These are phyloP conservation scores for Muscicapa comitata DNA, from an alignment of 2,797 vertebrate species.

Conservation along the genomic window DNA sequence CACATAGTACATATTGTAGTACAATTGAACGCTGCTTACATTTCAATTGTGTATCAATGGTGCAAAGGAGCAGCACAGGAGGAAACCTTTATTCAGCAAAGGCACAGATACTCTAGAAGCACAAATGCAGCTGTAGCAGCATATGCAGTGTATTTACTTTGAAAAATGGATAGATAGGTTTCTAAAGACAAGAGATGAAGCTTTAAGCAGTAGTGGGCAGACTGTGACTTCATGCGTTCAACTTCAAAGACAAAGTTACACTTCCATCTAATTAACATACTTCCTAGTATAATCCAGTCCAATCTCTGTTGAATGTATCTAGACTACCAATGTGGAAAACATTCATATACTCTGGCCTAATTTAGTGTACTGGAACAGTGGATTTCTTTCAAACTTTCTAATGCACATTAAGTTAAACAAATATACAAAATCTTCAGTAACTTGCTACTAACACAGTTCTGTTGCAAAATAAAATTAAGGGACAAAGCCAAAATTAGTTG, in stretches of 20 bases:
- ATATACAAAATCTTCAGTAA: not conserved
- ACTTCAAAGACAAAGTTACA: not conserved
- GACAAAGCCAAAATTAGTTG: not conserved
- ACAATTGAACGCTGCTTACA: not conserved
- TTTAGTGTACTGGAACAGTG: not conserved
- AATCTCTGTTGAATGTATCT: not conserved
- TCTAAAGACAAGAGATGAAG: not conserved
- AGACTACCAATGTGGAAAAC: not conserved
- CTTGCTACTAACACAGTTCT: not conserved
- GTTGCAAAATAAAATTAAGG: not conserved
- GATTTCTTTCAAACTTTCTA: not conserved
- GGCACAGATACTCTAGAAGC: not conserved
- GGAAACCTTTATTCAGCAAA: not conserved
- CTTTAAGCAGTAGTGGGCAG: not conserved
- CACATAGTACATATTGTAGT: too few species aligned
- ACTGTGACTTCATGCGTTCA: not conserved
- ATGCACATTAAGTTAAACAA: not conserved
- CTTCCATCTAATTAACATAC: not conserved
- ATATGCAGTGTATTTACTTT: not conserved
- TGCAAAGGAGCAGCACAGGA: not conserved
- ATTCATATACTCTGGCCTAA: not conserved
- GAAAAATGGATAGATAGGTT: not conserved
- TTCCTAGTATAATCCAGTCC: not conserved
- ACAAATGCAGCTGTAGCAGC: not conserved
- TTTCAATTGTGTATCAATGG: not conserved